phyloP scores from a whole-genome alignment of 1,140 invertebrate genomes.

The Hycleus cichorii region DNA sequence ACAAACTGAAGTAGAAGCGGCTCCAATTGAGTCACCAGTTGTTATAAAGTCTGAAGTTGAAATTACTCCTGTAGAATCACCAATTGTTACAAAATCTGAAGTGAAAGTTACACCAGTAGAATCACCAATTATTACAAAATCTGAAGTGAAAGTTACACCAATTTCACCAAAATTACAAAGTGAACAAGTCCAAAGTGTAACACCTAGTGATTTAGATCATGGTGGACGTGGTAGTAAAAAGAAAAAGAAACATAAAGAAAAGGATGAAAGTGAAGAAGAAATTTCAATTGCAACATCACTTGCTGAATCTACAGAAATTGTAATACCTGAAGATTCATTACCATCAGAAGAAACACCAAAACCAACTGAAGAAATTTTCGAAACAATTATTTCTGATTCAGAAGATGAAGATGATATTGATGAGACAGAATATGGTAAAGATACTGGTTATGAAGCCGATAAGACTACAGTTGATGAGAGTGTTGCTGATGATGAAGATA shows the following conservation, averaged over 20 bases:
- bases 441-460: conserved; percentile 51
- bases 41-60: conserved; percentile 32
- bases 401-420: conserved; percentile 42
- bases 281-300: conserved; percentile 48
- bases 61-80: conserved; percentile 7
- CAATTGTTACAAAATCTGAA: no score
- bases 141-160: conserved; percentile 16
- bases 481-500: conserved; percentile 37
- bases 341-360: conserved; percentile 45
- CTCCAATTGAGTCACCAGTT: background rate
- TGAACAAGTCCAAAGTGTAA: conserved; percentile 31
- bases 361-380: conserved; percentile 45
- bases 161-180: conserved; percentile 36
- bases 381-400: conserved; percentile 42
- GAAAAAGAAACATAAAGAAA: conserved; percentile 45
- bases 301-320: conserved; percentile 54
- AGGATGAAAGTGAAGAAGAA: conserved; percentile 22
- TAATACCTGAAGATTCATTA: conserved; percentile 43
- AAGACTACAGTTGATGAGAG: conserved; percentile 51
- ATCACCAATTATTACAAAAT: conserved; percentile 2
- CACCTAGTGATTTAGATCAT: conserved; percentile 42
- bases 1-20: no score
- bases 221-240: conserved; percentile 42
- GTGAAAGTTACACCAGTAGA: background rate
- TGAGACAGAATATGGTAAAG: conserved; percentile 32